Evolutionary conservation across 2,113 vertebrate genomes (phyloP).

Genomic region (Cynopterus brachyotis): DNA sequence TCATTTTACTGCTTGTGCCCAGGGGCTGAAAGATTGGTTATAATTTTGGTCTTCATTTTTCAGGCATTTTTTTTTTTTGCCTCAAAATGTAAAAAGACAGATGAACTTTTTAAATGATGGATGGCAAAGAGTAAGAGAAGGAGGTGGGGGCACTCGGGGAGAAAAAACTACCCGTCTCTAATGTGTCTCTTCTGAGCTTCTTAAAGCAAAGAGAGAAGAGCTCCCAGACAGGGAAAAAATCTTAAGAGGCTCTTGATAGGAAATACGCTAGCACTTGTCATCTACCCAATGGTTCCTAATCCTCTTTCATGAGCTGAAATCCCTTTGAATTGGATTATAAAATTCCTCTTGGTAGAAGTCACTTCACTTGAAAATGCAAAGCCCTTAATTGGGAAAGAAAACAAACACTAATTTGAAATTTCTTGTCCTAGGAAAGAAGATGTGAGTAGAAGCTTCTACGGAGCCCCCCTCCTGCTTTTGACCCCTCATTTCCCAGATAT

Average conservation of each 20-base stretch:
- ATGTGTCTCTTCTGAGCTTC: conserved; percentile 26
- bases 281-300: conserved; percentile 63
- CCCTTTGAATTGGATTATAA: conserved; percentile 71
- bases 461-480: not conserved
- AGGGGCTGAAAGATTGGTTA: not conserved
- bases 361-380: conserved; percentile 61
- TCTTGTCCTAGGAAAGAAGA: conserved; percentile 43
- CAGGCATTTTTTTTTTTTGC: conserved; percentile 37
- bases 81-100: conserved; percentile 34
- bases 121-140: not conserved
- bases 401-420: conserved; percentile 60
- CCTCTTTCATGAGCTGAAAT: conserved; percentile 64
- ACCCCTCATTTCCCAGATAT: not conserved
- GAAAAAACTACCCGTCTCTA: not conserved
- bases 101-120: not conserved
- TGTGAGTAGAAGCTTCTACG: not conserved
- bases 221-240: not conserved
- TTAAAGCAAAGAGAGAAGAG: conserved; percentile 31
- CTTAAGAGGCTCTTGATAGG: conserved; percentile 58
- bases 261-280: conserved; percentile 60
- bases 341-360: conserved; percentile 61
- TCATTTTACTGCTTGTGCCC: not conserved
- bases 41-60: conserved; percentile 23
- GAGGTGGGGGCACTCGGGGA: not conserved
- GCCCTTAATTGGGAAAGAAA: conserved; percentile 67